These are phyloP conservation scores for Macrotrachela quadricornifera DNA, from an alignment of 1,140 invertebrate genomes.

Conservation along the genomic window DNA sequence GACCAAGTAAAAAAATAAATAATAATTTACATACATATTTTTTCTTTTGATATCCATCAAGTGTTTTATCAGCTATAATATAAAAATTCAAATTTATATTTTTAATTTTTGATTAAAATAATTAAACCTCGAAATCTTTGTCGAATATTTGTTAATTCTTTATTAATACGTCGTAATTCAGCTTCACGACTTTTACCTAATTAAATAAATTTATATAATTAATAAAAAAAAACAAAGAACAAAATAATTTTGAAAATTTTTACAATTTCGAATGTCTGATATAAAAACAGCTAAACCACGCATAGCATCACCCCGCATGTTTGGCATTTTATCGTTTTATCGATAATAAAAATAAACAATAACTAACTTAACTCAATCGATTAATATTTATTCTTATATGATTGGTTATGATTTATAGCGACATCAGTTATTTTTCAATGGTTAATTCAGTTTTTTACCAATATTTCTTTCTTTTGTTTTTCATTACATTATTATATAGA, in stretches of 20 bases:
- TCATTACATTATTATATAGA: too few species aligned
- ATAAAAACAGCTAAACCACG: constrained; percentile 98
- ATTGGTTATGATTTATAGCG: too few species aligned
- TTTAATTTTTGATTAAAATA: too few species aligned
- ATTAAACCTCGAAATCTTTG: constrained; percentile 82
- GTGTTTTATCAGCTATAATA: constrained; percentile 55
- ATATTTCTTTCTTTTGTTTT: too few species aligned
- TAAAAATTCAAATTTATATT: too few species aligned
- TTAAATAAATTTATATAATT: constrained; percentile 13
- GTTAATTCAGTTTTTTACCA: too few species aligned
- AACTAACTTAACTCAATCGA: too few species aligned
- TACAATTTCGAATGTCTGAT: constrained; percentile 98
- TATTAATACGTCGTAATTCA: constrained; percentile 98
- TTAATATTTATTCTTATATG: too few species aligned
- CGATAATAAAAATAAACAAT: too few species aligned
- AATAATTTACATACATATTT: constrained; percentile 99
- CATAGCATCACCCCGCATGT: constrained; percentile 61
- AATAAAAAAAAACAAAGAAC: constrained; percentile 4
- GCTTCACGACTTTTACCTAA: constrained; percentile 96
- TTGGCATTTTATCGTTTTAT: too few species aligned
- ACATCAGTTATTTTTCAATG: too few species aligned
- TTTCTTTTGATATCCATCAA: constrained; percentile 99
- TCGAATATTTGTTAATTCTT: constrained; percentile 94
- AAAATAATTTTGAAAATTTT: constrained; percentile 24
- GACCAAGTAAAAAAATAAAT: constrained; percentile 91